phyloP scores from a whole-genome alignment of 2,888 invertebrate species.

The Theristus sp. region DNA sequence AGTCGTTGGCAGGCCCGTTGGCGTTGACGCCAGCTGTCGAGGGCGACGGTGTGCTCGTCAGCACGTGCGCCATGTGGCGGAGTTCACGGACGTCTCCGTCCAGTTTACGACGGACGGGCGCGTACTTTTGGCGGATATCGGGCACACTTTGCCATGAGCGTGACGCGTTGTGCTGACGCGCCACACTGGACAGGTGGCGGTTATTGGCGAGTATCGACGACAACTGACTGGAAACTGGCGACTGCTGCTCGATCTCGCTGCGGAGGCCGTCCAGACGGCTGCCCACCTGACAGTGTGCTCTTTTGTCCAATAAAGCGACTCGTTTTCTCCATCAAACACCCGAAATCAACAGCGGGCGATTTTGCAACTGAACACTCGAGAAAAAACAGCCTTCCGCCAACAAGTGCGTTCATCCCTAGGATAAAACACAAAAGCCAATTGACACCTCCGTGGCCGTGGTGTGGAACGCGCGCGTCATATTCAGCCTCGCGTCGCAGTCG shows the following conservation, averaged over 20 bases:
- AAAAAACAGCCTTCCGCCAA: not conserved
- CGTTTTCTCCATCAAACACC: not conserved
- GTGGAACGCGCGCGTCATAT: slow-evolving; percentile 56
- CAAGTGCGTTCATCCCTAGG: too few species aligned
- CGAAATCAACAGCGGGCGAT: not conserved
- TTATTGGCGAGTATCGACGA: not conserved
- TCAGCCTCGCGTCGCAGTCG: slow-evolving; percentile 38
- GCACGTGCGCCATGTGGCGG: not conserved
- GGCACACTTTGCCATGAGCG: not conserved
- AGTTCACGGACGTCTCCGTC: slow-evolving; percentile 1
- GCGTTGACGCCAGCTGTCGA: not conserved
- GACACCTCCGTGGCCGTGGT: slow-evolving; percentile 42
- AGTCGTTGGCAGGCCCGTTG: not conserved
- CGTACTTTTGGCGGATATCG: not conserved
- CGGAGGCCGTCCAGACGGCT: not conserved
- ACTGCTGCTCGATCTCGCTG: not conserved
- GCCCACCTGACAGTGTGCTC: not conserved
- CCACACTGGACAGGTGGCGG: not conserved
- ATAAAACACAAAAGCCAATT: too few species aligned
- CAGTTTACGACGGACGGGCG: not conserved
- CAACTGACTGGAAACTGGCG: not conserved
- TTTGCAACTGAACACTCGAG: not conserved
- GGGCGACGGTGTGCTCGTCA: not conserved
- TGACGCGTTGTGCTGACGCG: too few species aligned
- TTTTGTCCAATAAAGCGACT: not conserved